phyloP scores from a whole-genome alignment of 2,888 invertebrate species.

The Rosalia funebris region DNA sequence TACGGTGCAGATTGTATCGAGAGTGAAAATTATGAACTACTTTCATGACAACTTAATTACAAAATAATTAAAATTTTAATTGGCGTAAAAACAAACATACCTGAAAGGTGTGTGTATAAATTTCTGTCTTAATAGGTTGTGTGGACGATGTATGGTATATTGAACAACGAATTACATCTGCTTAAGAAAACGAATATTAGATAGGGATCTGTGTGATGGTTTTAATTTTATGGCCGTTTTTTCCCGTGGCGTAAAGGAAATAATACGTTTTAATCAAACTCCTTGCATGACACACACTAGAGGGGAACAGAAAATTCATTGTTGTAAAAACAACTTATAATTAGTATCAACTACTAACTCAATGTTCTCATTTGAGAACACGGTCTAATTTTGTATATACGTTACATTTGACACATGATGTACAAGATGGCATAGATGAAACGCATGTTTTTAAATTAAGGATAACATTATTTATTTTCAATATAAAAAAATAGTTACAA shows the following conservation, averaged over 20 bases:
- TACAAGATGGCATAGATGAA: too few relatives aligned
- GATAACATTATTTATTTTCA: too few relatives aligned
- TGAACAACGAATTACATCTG: conserved; percentile 11
- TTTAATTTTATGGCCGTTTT: not conserved
- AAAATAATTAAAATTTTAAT: conserved; percentile 41
- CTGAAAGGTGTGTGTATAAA: conserved; percentile 28
- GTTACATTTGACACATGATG: too few relatives aligned
- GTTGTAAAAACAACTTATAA: too few relatives aligned
- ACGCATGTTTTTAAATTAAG: too few relatives aligned
- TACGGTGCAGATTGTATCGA: conserved; percentile 26
- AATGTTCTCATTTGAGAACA: too few relatives aligned
- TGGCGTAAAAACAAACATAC: conserved; percentile 39
- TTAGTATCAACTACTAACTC: too few relatives aligned
- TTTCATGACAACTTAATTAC: conserved; percentile 41
- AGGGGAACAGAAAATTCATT: too few relatives aligned
- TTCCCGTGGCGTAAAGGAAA: not conserved
- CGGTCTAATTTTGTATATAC: too few relatives aligned
- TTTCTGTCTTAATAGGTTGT: conserved; percentile 14
- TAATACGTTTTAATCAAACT: not conserved
- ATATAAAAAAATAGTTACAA: too few relatives aligned
- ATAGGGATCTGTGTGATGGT: not conserved
- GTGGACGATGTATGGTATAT: not conserved
- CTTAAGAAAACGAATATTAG: conserved; percentile 13
- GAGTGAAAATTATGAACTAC: conserved; percentile 36
- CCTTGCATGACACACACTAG: not conserved